Evolutionary conservation across 2,797 vertebrate genomes (phyloP), one percentile per base, ranked within the genome.

Genomic region (Anisognathus igniventris): DNA sequence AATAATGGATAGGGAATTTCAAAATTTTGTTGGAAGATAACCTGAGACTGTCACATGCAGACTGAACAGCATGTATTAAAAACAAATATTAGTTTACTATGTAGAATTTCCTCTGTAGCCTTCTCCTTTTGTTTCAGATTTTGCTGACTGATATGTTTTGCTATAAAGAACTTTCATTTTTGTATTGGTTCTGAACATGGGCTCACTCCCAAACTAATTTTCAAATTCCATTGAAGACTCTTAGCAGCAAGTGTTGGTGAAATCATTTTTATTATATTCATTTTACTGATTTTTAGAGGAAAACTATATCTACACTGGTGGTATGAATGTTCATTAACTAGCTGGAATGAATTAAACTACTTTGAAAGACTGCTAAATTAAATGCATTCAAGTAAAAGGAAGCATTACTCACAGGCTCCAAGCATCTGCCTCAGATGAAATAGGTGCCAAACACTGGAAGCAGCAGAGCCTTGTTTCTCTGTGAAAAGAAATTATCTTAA

Each of bases 331-430:
- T 90, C 70, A 42, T 78, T 88, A 83, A 84, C 72, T 86, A 77
- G 53, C 35, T 86, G 50, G 45, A 27, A 64, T 88, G 77, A 88
- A 86, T 86, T 91, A 94, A 88, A 88, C 60, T 62, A 40, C 73
- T 61, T 62, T 86, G 80, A 81, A 93, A 94, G 61, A 84, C 65
- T 78, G 62, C 47, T 86, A 74, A 84, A 93, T 88, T 47, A 88
- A 85, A 91, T 19, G 8, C 22, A 81, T 94, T 88, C 70, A 89
- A 60, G 70, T 68, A 47, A 84, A 84, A 85, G 77, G 39, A 94
- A 72, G 47, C 39, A 50, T 92, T 91, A 92, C 62, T 89, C 74
- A 68, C 42, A 87, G 39, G 42, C 50, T 89, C 14, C 71, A 89
- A 51, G 54, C 44, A 90, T 91, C 87, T 95, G 93, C 40, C 50